Evolutionary conservation across 2,797 vertebrate genomes (phyloP).

Genomic region (Falco rusticolus): DNA sequence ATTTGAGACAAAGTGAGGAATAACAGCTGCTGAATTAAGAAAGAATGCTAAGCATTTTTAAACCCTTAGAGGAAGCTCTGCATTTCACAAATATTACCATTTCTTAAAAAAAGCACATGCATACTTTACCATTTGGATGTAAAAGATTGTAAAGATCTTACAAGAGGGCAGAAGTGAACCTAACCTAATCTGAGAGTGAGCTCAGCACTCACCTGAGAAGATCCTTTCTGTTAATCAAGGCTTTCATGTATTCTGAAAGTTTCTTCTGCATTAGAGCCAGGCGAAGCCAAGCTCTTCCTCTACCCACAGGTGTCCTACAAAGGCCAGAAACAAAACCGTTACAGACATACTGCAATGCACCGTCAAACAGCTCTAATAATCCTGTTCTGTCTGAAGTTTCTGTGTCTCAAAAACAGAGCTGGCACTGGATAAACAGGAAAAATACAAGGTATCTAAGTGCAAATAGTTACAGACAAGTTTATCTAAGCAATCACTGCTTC

Average conservation of each 20-base stretch:
- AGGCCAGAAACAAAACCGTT: background rate
- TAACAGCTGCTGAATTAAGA: background rate
- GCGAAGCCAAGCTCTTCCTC: slow-evolving; percentile 96
- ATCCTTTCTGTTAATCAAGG: slow-evolving; percentile 98
- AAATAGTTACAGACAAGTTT: background rate
- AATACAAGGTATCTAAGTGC: background rate
- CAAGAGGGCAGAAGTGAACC: background rate
- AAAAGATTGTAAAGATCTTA: background rate
- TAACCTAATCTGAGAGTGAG: background rate
- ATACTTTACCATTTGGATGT: background rate
- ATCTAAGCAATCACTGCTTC: background rate
- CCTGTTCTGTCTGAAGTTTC: background rate
- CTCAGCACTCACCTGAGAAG: slow-evolving; percentile 87
- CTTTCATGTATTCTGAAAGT: slow-evolving; percentile 99
- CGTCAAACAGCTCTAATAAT: background rate
- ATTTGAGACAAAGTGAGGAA: background rate
- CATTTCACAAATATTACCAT: background rate
- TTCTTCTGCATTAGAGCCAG: slow-evolving; percentile 99
- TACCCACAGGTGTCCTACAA: slow-evolving; percentile 91
- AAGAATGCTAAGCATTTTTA: background rate
- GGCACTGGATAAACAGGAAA: background rate
- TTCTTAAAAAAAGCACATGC: background rate
- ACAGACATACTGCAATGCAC: background rate
- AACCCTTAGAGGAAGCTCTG: background rate
- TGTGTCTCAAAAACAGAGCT: background rate